A percentile compares a stretch with the other conserved stretches of the same genome.
Conservation (phyloP, 2,113 vertebrate species). For the Ivindomyrus marchei region DNA sequence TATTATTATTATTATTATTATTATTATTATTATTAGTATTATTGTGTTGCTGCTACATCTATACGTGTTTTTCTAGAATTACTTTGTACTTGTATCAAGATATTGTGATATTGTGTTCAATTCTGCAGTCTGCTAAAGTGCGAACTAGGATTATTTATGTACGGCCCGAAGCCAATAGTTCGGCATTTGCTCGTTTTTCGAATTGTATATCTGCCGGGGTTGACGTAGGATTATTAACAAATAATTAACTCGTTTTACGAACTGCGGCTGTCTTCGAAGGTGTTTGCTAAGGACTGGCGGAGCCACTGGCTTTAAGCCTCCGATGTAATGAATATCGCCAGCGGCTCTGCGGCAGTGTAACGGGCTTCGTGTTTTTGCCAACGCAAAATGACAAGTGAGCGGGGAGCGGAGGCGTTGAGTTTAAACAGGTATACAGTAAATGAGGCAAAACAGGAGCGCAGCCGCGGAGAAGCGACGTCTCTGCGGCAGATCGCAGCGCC, state of each 20-base stretch:
- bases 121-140: background rate
- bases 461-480: background rate
- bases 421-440: conserved; percentile 17
- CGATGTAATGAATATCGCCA: background rate
- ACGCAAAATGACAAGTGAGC: conserved; percentile 14
- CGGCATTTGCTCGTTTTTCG: background rate
- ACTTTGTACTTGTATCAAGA: background rate
- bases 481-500: background rate
- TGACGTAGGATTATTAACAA: background rate
- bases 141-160: background rate
- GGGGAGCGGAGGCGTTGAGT: conserved; percentile 14
- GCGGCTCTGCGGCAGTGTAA: background rate
- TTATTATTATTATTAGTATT: conserved; percentile 6
- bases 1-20: background rate
- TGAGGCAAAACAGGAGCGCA: background rate
- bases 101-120: background rate
- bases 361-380: conserved; percentile 10
- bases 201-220: background rate
- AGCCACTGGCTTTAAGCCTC: background rate
- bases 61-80: background rate
- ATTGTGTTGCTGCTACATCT: background rate
- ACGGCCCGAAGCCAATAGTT: background rate
- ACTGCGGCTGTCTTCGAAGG: background rate
- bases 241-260: conserved; percentile 6
- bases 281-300: background rate